Evolutionary conservation across 2,113 vertebrate species (phyloP).

Genomic region (Ia io): DNA sequence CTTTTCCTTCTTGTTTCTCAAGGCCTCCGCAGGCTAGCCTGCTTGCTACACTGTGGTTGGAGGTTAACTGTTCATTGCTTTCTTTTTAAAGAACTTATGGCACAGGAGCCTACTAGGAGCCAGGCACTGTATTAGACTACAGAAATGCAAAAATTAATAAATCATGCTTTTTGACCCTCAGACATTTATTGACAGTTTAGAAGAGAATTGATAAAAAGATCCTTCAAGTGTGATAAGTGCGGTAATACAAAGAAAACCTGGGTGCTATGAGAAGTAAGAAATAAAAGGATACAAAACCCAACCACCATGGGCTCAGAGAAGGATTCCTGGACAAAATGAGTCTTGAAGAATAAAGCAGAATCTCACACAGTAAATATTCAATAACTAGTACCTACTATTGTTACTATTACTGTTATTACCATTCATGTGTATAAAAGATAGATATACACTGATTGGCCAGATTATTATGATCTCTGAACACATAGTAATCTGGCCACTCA

Average conservation of each 20-base stretch:
- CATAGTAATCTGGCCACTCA: too few relatives aligned
- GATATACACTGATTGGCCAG: background rate
- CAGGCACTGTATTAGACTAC: background rate
- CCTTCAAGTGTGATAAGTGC: background rate
- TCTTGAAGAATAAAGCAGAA: background rate
- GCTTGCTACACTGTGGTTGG: background rate
- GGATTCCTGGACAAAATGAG: background rate
- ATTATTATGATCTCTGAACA: too few relatives aligned
- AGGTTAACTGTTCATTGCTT: background rate
- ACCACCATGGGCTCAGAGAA: background rate
- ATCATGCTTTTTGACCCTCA: background rate
- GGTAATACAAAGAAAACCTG: background rate
- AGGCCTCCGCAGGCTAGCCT: background rate
- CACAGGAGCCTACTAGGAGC: background rate
- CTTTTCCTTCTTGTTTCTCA: background rate
- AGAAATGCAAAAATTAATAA: background rate
- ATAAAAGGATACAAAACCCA: background rate
- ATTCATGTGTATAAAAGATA: background rate
- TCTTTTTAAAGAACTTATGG: background rate
- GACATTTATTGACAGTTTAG: background rate
- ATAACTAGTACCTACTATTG: background rate
- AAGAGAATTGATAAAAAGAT: background rate
- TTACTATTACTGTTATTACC: background rate
- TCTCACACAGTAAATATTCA: background rate
- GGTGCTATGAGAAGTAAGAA: background rate